A percentile compares a stretch with the other conserved stretches of the same genome.
phyloP scores from a whole-genome alignment of 2,797 vertebrate genomes.

The Peromyscus aztecus region DNA sequence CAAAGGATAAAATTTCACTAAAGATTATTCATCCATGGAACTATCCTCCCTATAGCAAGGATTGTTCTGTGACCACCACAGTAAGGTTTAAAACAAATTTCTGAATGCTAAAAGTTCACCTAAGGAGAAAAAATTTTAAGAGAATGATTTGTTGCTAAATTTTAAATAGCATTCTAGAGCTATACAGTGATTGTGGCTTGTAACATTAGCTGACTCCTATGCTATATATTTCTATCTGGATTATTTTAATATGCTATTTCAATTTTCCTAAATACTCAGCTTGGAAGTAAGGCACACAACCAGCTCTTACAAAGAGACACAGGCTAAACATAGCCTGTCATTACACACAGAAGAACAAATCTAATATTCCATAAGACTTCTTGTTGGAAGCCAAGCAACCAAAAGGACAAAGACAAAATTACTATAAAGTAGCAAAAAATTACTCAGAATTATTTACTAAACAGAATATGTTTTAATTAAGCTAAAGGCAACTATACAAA shows the following conservation, averaged over 20 bases:
- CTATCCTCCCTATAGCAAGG: background rate
- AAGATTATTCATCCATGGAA: background rate
- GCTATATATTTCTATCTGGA: background rate
- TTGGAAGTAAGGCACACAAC: background rate
- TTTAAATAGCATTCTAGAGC: background rate
- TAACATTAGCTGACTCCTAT: background rate
- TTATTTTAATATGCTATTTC: background rate
- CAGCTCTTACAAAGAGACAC: background rate
- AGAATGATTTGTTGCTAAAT: background rate
- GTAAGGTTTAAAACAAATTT: slow-evolving; percentile 35
- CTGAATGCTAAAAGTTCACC: background rate
- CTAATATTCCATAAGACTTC: background rate
- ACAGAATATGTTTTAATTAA: background rate
- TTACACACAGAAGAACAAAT: background rate
- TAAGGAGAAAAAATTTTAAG: background rate
- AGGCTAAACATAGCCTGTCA: background rate
- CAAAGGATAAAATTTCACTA: background rate
- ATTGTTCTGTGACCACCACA: background rate
- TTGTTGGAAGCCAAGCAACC: background rate
- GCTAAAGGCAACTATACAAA: background rate
- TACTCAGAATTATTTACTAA: background rate
- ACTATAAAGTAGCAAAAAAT: background rate
- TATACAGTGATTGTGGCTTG: background rate
- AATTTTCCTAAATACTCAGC: background rate
- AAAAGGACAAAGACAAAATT: background rate